These are phyloP conservation scores for Heteronetta atricapilla DNA, from an alignment of 2,113 vertebrate genomes.

Conservation along the genomic window DNA sequence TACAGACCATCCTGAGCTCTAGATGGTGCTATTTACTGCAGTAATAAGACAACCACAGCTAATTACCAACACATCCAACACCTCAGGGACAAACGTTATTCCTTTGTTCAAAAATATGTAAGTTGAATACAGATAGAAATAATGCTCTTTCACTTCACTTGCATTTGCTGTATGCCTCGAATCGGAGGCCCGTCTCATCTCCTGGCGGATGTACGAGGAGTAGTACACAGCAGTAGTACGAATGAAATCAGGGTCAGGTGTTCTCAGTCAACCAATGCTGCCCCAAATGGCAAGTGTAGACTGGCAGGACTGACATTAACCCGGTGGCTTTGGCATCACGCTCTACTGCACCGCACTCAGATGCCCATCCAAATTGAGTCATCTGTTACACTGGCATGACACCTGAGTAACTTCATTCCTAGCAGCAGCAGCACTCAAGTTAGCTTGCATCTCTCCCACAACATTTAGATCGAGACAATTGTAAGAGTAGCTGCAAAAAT, in stretches of 20 bases:
- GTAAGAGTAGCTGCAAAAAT: neutral
- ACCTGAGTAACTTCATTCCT: neutral
- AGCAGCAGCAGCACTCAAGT: neutral
- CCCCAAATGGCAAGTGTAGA: neutral
- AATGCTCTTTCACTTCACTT: neutral
- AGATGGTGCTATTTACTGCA: constrained; percentile 58
- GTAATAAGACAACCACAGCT: neutral
- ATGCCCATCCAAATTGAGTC: neutral
- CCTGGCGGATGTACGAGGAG: neutral
- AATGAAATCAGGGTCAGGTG: neutral
- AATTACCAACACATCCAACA: neutral
- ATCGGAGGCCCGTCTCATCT: neutral
- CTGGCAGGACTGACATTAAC: neutral
- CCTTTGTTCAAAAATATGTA: neutral
- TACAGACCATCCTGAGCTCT: constrained; percentile 24
- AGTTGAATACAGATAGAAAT: neutral
- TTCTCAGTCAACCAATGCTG: neutral
- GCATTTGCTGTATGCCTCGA: neutral
- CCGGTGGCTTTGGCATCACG: neutral
- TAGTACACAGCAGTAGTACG: neutral
- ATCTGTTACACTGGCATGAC: neutral
- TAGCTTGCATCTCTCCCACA: neutral
- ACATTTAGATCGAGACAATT: neutral
- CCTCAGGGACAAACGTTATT: neutral
- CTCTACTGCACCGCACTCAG: neutral